Conservation (phyloP, 2,797 vertebrate species). For the Tadarida brasiliensis region DNA sequence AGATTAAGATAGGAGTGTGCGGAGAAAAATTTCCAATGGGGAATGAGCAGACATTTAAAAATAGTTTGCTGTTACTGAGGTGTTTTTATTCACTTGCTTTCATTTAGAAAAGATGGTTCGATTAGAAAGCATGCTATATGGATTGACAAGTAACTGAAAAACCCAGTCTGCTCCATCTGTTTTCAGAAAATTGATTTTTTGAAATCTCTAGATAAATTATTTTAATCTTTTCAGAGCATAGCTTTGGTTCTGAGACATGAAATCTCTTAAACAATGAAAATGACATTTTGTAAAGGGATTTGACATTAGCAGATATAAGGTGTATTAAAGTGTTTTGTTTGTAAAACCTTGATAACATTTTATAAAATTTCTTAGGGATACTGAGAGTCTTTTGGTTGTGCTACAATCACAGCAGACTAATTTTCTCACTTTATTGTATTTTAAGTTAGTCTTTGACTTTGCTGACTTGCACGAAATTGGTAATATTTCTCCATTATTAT, state of each 20-base stretch:
- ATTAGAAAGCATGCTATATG: background rate
- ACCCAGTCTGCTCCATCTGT: background rate
- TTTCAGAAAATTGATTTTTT: constrained; percentile 57
- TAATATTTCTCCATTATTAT: constrained; percentile 7
- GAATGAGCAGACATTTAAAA: background rate
- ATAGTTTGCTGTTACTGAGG: background rate
- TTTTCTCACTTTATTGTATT: background rate
- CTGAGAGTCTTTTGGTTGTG: background rate
- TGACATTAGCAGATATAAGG: constrained; percentile 30
- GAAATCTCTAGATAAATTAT: constrained; percentile 42
- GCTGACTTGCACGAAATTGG: background rate
- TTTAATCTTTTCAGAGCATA: constrained; percentile 48
- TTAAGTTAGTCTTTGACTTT: constrained; percentile 40
- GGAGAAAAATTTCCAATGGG: background rate
- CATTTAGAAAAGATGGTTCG: constrained; percentile 36
- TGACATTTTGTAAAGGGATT: constrained; percentile 66
- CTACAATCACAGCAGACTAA: constrained; percentile 2
- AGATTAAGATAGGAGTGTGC: background rate
- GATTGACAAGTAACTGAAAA: constrained; percentile 13
- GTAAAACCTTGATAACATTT: constrained; percentile 53
- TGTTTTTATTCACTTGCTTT: constrained; percentile 39
- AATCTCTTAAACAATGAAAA: constrained; percentile 48
- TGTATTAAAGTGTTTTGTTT: constrained; percentile 52
- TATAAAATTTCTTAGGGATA: constrained; percentile 38
- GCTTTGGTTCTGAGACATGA: constrained; percentile 30